phyloP scores from a whole-genome alignment of 2,113 vertebrate genomes.

The Python bivittatus region DNA sequence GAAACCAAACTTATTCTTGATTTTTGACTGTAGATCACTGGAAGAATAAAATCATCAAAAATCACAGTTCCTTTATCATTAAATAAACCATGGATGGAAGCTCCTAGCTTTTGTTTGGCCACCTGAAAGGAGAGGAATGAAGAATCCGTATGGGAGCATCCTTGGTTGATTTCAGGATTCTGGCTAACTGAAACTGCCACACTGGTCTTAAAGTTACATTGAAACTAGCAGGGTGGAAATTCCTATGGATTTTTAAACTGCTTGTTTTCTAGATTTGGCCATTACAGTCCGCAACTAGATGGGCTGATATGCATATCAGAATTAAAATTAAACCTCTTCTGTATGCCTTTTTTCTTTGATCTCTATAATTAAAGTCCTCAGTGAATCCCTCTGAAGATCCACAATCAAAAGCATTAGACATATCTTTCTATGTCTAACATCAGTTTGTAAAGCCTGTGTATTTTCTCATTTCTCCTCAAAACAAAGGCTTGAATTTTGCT shows the following conservation, averaged over 20 bases:
- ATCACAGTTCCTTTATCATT: no score
- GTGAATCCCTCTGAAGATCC: not conserved
- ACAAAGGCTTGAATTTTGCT: constrained; percentile 62
- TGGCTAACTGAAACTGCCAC: no score
- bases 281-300: not conserved
- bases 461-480: constrained; percentile 63
- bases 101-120: no score
- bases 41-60: no score
- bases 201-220: not conserved
- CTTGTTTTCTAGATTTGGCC: not conserved
- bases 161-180: no score
- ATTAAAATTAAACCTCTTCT: not conserved
- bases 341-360: not conserved
- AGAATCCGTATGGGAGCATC: no score
- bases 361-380: constrained; percentile 7
- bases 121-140: no score
- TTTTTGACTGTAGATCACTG: no score
- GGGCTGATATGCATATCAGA: not conserved
- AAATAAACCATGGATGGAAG: no score
- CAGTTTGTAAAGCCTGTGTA: constrained; percentile 66
- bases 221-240: not conserved
- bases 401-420: constrained; percentile 58
- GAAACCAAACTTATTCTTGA: no score
- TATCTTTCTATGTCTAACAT: constrained; percentile 68
- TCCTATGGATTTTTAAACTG: not conserved